Conservation (phyloP, 2,113 vertebrate species). For the Bostrychus sinensis region DNA sequence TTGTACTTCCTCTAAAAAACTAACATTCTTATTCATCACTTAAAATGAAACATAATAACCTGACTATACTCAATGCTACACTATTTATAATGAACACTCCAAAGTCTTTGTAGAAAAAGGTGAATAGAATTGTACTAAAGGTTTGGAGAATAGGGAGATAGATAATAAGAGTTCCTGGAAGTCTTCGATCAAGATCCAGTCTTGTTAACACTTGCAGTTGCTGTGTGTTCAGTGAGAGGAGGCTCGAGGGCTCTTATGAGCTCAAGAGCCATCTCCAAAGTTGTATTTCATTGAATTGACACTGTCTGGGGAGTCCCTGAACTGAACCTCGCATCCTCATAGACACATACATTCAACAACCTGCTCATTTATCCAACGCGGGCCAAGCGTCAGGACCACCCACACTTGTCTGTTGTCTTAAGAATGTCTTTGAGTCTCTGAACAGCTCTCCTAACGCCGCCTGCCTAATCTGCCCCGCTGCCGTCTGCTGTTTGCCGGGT, state of each 20-base stretch:
- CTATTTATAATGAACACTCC: not conserved
- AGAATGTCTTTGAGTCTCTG: slow-evolving; percentile 74
- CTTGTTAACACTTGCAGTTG: slow-evolving; percentile 38
- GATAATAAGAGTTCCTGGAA: slow-evolving; percentile 19
- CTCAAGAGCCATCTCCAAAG: slow-evolving; percentile 43
- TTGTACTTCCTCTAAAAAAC: not conserved
- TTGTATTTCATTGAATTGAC: slow-evolving; percentile 57
- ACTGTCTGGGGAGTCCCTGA: slow-evolving; percentile 40
- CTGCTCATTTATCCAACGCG: slow-evolving; percentile 47
- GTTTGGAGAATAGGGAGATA: slow-evolving; percentile 7
- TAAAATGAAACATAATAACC: no score
- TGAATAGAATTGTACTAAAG: not conserved
- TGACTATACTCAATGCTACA: no score
- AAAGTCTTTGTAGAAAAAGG: slow-evolving; percentile 5
- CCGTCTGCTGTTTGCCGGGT: slow-evolving; percentile 65
- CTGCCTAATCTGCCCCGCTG: slow-evolving; percentile 63
- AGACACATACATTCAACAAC: slow-evolving; percentile 40
- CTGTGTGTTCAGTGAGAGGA: slow-evolving; percentile 26
- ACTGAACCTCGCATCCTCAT: slow-evolving; percentile 27
- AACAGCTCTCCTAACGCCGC: slow-evolving; percentile 65
- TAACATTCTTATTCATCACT: no score
- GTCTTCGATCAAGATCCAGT: slow-evolving; percentile 23
- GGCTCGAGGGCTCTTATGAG: slow-evolving; percentile 39
- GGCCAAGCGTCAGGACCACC: slow-evolving; percentile 61
- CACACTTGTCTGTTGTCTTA: slow-evolving; percentile 72